These are phyloP conservation scores for Ephydatia muelleri DNA, from an alignment of 37 sponge, comb jelly and placozoan genomes.

Conservation along the genomic window DNA sequence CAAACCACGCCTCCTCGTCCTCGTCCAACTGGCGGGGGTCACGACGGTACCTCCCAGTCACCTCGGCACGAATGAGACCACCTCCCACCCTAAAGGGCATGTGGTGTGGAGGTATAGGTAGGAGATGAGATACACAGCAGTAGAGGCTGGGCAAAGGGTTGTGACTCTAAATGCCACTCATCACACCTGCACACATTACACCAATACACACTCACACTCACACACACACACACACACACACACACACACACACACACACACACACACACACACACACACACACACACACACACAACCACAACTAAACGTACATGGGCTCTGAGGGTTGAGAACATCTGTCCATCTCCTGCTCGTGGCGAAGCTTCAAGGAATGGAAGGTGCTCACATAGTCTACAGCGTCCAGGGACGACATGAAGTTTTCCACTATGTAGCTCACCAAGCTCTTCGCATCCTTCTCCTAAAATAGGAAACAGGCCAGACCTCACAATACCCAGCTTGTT, in stretches of 20 bases:
- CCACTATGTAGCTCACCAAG: conserved; percentile 73
- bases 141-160: conserved; percentile 2
- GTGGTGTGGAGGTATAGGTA: neutral
- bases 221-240: neutral
- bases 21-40: conserved; percentile 88
- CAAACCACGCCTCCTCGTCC: conserved; percentile 94
- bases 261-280: neutral
- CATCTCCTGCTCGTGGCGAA: conserved; percentile 68
- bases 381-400: conserved; percentile 76
- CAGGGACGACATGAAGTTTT: conserved; percentile 64
- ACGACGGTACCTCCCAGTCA: conserved; percentile 51
- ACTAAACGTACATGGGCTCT: neutral
- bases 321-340: conserved; percentile 37
- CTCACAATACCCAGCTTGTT: neutral
- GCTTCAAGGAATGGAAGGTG: conserved; percentile 77
- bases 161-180: too few species aligned
- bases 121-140: neutral
- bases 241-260: neutral
- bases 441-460: conserved; percentile 70
- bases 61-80: neutral
- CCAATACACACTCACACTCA: neutral
- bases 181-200: neutral
- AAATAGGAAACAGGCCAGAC: neutral
- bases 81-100: conserved; percentile 2
- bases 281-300: neutral